These are phyloP conservation scores for Emydura subglobosa DNA, from an alignment of 2,113 vertebrate genomes.

Conservation along the genomic window DNA sequence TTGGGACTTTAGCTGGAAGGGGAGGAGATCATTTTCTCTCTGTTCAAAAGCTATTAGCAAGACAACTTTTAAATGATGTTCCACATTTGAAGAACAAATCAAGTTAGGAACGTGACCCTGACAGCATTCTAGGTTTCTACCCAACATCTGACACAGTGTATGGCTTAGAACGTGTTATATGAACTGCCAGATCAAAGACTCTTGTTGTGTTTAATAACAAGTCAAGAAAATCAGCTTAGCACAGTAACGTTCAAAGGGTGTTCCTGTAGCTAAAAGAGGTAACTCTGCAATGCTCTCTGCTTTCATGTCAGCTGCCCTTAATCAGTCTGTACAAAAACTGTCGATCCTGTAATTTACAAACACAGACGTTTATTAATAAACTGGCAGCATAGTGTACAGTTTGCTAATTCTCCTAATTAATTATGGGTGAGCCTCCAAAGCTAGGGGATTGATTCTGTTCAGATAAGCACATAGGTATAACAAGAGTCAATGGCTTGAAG, in stretches of 20 bases:
- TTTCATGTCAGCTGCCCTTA: not conserved
- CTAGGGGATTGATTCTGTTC: not conserved
- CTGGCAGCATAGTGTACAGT: not conserved
- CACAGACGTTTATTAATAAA: not conserved
- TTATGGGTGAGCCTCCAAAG: not conserved
- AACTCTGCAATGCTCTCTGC: too few relatives aligned
- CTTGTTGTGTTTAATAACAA: constrained; percentile 75
- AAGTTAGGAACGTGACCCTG: constrained; percentile 59
- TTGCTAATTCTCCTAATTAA: not conserved
- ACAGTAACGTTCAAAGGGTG: constrained; percentile 50
- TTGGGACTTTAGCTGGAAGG: not conserved
- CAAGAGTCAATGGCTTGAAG: too few relatives aligned
- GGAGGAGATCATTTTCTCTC: constrained; percentile 51
- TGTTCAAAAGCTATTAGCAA: constrained; percentile 38
- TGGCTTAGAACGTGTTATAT: constrained; percentile 59
- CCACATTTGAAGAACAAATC: constrained; percentile 59
- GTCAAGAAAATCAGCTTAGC: constrained; percentile 60
- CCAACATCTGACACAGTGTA: constrained; percentile 35
- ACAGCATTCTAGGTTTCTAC: constrained; percentile 54
- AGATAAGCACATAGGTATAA: not conserved
- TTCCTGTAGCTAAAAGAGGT: not conserved
- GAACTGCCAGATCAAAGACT: constrained; percentile 58
- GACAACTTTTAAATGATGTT: constrained; percentile 67
- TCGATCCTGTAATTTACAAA: not conserved
- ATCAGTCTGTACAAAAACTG: not conserved